Evolutionary conservation across 2,797 vertebrate species (phyloP), one percentile per base, ranked within the genome.

Genomic region (Brachyrhaphis roseni): DNA sequence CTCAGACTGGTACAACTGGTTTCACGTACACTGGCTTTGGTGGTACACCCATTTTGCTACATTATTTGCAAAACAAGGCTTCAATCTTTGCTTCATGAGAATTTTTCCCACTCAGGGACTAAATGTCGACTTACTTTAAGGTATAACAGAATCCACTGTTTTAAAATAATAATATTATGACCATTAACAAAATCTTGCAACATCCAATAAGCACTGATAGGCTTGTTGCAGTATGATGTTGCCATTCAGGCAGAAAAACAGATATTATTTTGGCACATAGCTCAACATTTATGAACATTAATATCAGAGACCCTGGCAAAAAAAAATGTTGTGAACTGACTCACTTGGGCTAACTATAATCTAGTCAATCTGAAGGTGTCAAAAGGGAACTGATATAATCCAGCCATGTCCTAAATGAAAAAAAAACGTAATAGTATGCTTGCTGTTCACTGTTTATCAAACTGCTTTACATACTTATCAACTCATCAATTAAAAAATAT

Each of bases 381-480:
- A 64, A 34, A 64, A 64, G 59, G 2, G 15, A 64, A 34, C 31
- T 18, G 31, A 64, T 64, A 31, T 28, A 57, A 57, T 57, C n/a
- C 23, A 57, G 55, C n/a, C 4, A 57, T 51, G 49, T 57, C 26
- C 55, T 57, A 59, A 31, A 59, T 28, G 55, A 59, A 2, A n/a
- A 57, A 26, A 26, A 26, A 26, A n/a, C 23, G 10, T 41, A 39
- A 68, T 41, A 68, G 18, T 1, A 8, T 64, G 23, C 5, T 20
- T 62, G 16, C 23, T 8, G 57, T 47, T 46, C 59, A 20, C 6
- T 6, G 6, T 16, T 80, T 71, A 76, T 8, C 68, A 0, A 36
- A 18, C 55, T 59, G 74, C 49, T 76, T 59, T 59, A 46, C 31
- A 46, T n/a, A 57, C 23, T 75, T 57, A 31, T 53, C 49, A 74